Evolutionary conservation across 2,888 invertebrate genomes (phyloP).

Genomic region (Callimorpha dominula): DNA sequence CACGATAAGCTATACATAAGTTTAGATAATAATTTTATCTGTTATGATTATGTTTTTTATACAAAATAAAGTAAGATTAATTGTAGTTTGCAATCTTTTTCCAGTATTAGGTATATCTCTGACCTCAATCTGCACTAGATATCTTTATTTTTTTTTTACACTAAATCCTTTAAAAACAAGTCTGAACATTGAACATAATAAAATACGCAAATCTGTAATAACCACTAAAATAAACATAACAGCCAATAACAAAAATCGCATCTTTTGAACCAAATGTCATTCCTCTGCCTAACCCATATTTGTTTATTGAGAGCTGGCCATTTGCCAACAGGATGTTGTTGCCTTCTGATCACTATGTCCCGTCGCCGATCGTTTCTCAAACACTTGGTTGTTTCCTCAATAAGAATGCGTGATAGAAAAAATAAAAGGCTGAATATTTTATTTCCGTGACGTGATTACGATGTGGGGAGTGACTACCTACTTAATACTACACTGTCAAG

Average conservation of each 20-base stretch:
- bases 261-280: slow-evolving; percentile 19
- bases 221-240: not conserved
- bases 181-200: not conserved
- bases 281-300: slow-evolving; percentile 34
- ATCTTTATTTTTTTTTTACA: not conserved
- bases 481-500: no score
- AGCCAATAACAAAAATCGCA: slow-evolving; percentile 15
- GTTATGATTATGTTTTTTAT: no score
- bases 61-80: no score
- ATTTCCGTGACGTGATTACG: not conserved
- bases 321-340: slow-evolving; percentile 75
- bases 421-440: slow-evolving; percentile 8
- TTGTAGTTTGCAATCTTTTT: no score
- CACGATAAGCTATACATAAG: no score
- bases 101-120: no score
- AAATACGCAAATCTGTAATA: not conserved
- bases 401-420: slow-evolving; percentile 40
- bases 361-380: slow-evolving; percentile 66
- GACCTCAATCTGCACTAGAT: not conserved
- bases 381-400: slow-evolving; percentile 49
- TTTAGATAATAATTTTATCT: no score
- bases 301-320: slow-evolving; percentile 62
- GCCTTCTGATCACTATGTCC: slow-evolving; percentile 63
- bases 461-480: slow-evolving; percentile 25
- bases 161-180: no score